These are phyloP conservation scores for Thaumetopoea pityocampa DNA, from an alignment of 1,140 invertebrate genomes.

Conservation along the genomic window DNA sequence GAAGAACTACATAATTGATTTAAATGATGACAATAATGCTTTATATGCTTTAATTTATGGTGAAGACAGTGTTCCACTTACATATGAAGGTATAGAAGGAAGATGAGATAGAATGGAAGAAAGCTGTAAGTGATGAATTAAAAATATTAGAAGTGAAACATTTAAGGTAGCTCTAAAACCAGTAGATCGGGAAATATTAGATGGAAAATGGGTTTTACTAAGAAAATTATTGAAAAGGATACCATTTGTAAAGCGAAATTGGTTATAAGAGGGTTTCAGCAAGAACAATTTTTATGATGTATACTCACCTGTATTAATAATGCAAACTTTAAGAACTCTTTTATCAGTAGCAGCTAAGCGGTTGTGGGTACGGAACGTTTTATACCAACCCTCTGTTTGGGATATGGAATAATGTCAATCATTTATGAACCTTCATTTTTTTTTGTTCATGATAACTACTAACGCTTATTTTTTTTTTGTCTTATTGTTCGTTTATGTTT, in stretches of 20 bases:
- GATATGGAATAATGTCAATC: no score
- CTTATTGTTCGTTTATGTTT: no score
- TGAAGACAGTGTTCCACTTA: neutral
- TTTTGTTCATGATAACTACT: no score
- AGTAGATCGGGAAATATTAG: neutral
- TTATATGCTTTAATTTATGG: neutral
- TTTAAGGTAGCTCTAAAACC: neutral
- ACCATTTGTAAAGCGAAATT: neutral
- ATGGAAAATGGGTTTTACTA: neutral
- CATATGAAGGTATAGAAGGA: neutral
- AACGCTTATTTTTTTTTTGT: no score
- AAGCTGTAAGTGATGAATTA: neutral
- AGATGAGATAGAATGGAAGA: neutral
- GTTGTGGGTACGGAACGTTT: no score
- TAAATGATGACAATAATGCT: neutral
- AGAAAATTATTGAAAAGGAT: neutral
- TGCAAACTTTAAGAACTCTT: neutral
- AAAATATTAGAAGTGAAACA: constrained; percentile 3
- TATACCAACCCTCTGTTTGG: no score
- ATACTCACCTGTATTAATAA: neutral
- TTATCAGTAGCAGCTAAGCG: no score
- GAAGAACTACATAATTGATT: neutral
- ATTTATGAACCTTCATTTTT: no score
- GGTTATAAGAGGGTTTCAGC: neutral
- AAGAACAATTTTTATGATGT: neutral